Base-by-base conservation (phyloP, 1,140 invertebrate species). In the Bombus affinis region DNA sequence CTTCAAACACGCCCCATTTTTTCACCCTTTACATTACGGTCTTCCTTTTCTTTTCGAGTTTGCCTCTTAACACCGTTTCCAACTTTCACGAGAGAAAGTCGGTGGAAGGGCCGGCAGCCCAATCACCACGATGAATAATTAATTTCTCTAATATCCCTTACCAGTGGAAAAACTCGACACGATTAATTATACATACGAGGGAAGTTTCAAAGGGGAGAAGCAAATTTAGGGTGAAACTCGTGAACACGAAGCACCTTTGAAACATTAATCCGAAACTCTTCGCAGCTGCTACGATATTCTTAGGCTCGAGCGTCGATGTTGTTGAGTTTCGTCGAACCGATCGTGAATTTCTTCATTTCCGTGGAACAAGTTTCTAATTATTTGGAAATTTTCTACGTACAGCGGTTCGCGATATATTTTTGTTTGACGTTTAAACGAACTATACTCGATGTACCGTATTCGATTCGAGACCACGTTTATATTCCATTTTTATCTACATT, bases 61-160 rank as follows among this genome's bases (percentile, higher is more conserved):
- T 73, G 39, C 71, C 71, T 47, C 71, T 73, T 73, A 73, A 73
- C 71, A 73, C 71, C 42, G 4, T 47, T 74, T 44, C 28, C 39
- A 44, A 44, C 71, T 73, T 44, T 53, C 42, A 12, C 42, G n/a
- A 32, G n/a, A 2, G n/a, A 44, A 47, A 47, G 42, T 47, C 25
- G 42, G 1, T 25, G 3, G 71, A 73, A 73, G 71, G 28, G 39
- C 13, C 18, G 47, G 28, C 2, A 73, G 3, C 42, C 71, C 39
- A 32, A 73, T 73, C 71, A 3, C 8, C 71, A 10, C 42, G 42
- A 47, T 47, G 71, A 73, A 73, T 73, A 73, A 73, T 73, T 73
- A 73, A 73, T 73, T 32, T 18, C 13, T 10, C n/a, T 73, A 71
- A 71, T 71, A 71, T 32, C 6, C 0, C 39, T 71, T 42, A 53